Base-by-base conservation (phyloP, 2,888 invertebrate species). In the Abrostola tripartita region DNA sequence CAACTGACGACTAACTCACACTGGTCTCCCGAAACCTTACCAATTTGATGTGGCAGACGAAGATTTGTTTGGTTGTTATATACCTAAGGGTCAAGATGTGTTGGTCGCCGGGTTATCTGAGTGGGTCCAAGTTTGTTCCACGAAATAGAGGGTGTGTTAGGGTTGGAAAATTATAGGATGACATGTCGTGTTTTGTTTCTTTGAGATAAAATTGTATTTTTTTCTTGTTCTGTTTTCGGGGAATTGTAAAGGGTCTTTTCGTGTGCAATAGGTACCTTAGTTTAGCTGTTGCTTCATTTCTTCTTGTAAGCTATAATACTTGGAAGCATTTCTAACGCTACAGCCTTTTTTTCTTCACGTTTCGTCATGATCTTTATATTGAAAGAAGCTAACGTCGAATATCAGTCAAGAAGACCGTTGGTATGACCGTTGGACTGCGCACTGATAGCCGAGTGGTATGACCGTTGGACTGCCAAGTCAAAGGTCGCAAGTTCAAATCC, bases 111-210 rank as follows among this genome's bases (percentile, higher is more conserved):
- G 51, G 69, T 69, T 76, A 74, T 78, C 71, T 74, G 36, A 37
- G 42, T 14, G 41, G 44, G 44, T 62, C 64, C 61, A 72, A 79
- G 70, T 76, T 78, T 68, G 65, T 70, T 70, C 52, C 54, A 14
- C 58, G 51, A 64, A 75, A 72, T 71, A 74, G 44, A 65, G 68
- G 74, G 61, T 67, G 65, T 76, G 72, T 76, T 66, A 57, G 68
- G 71, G 65, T 52, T 61, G 68, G 72, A 65, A 79, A 78, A 78
- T 76, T 74, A 79, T 79, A 71, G 76, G 65, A 70, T 65, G 74
- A 72, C 76, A 76, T 72, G 76, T 68, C 66, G 72, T 66, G 71
- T 70, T 69, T 74, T 75, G 71, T 72, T 70, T 68, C 57, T 70
- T 55, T 52, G 57, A 74, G 74, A 76, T 76, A 74, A 76, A 71